These are phyloP conservation scores for Bicyclus anynana DNA, from an alignment of 1,140 invertebrate species.

Conservation along the genomic window DNA sequence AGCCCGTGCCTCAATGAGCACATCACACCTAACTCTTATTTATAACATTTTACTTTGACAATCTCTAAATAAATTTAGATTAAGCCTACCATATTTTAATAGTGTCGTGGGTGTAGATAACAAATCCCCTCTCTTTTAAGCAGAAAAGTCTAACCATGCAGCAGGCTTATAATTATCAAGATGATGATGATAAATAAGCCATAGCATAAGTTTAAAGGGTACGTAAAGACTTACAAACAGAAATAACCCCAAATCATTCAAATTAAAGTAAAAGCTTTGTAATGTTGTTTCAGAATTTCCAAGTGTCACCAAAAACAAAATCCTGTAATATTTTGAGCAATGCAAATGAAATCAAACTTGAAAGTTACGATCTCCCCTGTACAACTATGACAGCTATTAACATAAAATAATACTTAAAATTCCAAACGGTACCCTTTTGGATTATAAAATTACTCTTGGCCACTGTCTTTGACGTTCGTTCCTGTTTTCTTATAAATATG, in stretches of 20 bases:
- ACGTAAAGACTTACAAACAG: not conserved
- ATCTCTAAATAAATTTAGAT: too few relatives aligned
- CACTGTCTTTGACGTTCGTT: constrained; percentile 14
- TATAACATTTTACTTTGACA: too few relatives aligned
- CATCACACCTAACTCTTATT: too few relatives aligned
- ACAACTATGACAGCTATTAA: constrained; percentile 44
- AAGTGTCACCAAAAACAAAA: constrained; percentile 22
- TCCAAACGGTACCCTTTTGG: constrained; percentile 36
- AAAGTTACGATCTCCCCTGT: constrained; percentile 27
- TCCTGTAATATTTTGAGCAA: constrained; percentile 29
- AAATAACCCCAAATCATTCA: constrained; percentile 14
- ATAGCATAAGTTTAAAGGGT: too few relatives aligned
- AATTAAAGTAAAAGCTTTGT: constrained; percentile 31
- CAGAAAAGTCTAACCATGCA: too few relatives aligned
- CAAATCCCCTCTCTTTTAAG: too few relatives aligned
- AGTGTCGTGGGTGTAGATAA: too few relatives aligned
- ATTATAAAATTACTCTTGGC: constrained; percentile 47
- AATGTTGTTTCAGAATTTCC: constrained; percentile 23
- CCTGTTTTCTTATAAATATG: constrained; percentile 18
- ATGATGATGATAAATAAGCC: too few relatives aligned
- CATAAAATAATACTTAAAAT: constrained; percentile 62
- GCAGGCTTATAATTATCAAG: too few relatives aligned
- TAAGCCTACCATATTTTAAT: too few relatives aligned
- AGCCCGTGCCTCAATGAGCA: too few relatives aligned
- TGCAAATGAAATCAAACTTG: constrained; percentile 43